Evolutionary conservation across 1,140 invertebrate species (phyloP).

Genomic region (Meloidogyne chitwoodi): DNA sequence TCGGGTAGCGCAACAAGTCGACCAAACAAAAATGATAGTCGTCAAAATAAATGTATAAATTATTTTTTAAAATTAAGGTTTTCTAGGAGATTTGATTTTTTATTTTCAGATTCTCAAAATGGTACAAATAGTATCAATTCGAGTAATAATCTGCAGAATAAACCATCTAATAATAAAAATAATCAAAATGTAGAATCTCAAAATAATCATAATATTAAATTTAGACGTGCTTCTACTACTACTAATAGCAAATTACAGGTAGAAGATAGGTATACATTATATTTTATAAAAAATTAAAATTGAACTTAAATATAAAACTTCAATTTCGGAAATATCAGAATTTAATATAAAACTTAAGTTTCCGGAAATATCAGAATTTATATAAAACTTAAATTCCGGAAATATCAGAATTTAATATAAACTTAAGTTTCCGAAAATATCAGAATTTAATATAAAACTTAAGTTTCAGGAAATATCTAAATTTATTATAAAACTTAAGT

Average conservation of each 20-base stretch:
- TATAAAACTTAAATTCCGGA: too few relatives aligned
- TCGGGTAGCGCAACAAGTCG: not conserved
- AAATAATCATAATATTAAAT: not conserved
- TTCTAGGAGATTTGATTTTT: too few relatives aligned
- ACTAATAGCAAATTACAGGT: not conserved
- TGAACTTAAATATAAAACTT: too few relatives aligned
- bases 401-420: too few relatives aligned
- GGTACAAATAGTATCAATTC: not conserved
- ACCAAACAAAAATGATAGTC: not conserved
- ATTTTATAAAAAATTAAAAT: too few relatives aligned
- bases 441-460: not conserved
- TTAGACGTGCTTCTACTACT: not conserved
- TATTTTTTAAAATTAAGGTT: too few relatives aligned
- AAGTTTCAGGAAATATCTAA: not conserved
- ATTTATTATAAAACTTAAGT: too few relatives aligned
- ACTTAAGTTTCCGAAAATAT: too few relatives aligned
- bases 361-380: too few relatives aligned
- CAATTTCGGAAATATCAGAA: too few relatives aligned
- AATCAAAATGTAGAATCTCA: not conserved
- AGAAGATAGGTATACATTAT: not conserved
- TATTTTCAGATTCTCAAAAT: not conserved
- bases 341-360: too few relatives aligned
- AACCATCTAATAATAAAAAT: not conserved
- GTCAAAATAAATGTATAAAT: not conserved
- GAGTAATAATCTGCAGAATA: not conserved